Evolutionary conservation across 2,888 invertebrate genomes (phyloP).

Genomic region (Masnerella sp.): DNA sequence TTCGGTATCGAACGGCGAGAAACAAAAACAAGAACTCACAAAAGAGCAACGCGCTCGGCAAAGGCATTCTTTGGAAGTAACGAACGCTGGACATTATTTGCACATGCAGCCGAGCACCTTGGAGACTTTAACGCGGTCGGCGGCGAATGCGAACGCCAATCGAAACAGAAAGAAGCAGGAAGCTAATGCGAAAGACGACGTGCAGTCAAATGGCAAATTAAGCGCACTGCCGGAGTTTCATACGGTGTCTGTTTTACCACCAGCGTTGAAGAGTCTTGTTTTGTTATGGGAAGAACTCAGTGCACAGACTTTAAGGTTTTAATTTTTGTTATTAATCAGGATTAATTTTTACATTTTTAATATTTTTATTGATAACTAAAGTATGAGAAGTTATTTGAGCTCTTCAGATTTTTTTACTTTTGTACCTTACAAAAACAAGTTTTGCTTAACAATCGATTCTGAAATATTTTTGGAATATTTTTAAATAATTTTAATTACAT

Average conservation of each 20-base stretch:
- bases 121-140: conserved; percentile 87
- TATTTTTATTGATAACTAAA: too few relatives aligned
- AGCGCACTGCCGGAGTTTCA: conserved; percentile 78
- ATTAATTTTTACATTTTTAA: too few relatives aligned
- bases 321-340: too few relatives aligned
- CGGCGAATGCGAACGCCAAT: conserved; percentile 88
- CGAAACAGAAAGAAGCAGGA: conserved; percentile 81
- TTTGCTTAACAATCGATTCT: too few relatives aligned
- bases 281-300: conserved; percentile 94
- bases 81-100: conserved; percentile 84
- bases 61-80: conserved; percentile 93
- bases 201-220: conserved; percentile 72
- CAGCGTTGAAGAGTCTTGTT: conserved; percentile 91
- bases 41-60: conserved; percentile 84
- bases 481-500: too few relatives aligned
- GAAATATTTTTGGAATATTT: too few relatives aligned
- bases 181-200: conserved; percentile 80
- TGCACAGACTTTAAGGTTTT: conserved; percentile 81
- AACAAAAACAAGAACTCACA: conserved; percentile 78
- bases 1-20: conserved; percentile 75
- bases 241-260: conserved; percentile 88
- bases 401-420: too few relatives aligned
- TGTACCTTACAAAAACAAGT: too few relatives aligned
- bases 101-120: conserved; percentile 88
- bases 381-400: too few relatives aligned